A percentile compares a stretch with the other conserved stretches of the same genome.
phyloP scores from a whole-genome alignment of 2,888 invertebrate species.

The Epistrophe eligans region DNA sequence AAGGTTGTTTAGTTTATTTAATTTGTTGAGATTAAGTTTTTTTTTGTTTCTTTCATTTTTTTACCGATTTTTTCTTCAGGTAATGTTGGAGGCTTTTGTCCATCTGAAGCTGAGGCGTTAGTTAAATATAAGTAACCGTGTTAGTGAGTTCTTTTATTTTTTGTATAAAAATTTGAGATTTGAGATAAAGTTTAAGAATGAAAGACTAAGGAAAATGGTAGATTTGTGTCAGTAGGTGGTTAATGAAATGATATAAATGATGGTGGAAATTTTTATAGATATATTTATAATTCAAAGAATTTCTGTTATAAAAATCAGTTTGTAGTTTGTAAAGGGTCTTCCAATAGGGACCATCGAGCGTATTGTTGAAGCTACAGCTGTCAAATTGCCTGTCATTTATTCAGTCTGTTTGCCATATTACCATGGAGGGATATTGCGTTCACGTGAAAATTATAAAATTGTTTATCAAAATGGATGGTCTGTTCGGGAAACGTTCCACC shows the following conservation, averaged over 20 bases:
- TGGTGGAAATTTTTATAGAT: too few species aligned
- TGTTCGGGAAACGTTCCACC: too few species aligned
- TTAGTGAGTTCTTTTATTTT: slow-evolving; percentile 19
- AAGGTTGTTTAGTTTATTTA: slow-evolving; percentile 34
- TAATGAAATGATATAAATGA: background rate
- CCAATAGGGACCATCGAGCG: too few species aligned
- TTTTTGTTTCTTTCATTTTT: slow-evolving; percentile 43
- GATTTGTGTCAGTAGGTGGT: background rate
- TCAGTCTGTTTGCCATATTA: too few species aligned
- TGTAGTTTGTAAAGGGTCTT: too few species aligned
- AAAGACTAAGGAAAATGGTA: background rate
- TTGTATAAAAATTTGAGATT: background rate
- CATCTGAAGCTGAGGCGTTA: slow-evolving; percentile 52
- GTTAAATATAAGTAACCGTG: slow-evolving; percentile 31
- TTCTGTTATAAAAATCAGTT: too few species aligned
- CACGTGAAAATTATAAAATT: too few species aligned
- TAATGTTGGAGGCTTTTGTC: slow-evolving; percentile 71
- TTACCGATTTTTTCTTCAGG: slow-evolving; percentile 75
- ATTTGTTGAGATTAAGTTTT: slow-evolving; percentile 42
- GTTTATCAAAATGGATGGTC: too few species aligned
- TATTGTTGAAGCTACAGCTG: too few species aligned
- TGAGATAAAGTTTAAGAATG: background rate
- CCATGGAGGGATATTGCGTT: too few species aligned
- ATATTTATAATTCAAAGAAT: too few species aligned
- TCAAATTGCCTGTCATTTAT: too few species aligned